Conservation (phyloP, 2,888 invertebrate genomes). For the Cephalotes varians region DNA sequence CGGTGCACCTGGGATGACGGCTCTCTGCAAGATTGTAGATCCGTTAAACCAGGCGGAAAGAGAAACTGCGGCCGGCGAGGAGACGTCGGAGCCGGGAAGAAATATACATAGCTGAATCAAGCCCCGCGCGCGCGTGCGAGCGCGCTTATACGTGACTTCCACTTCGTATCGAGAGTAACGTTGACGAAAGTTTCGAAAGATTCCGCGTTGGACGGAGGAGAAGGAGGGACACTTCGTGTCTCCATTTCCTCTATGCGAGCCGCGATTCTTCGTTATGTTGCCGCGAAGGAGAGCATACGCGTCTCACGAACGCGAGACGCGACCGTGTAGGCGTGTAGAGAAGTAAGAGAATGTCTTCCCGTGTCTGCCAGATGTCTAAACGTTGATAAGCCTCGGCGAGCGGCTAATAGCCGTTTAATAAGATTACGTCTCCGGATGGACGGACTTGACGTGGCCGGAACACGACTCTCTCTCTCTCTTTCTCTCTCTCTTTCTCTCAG, state of each 20-base stretch:
- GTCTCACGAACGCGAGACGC: conserved; percentile 58
- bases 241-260: conserved; percentile 22
- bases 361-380: conserved; percentile 85
- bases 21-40: conserved; percentile 55
- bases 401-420: conserved; percentile 85
- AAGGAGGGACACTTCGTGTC: background rate
- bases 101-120: conserved; percentile 36
- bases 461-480: conserved; percentile 67
- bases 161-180: conserved; percentile 45
- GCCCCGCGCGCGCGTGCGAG: conserved; percentile 7
- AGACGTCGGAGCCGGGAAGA: conserved; percentile 33
- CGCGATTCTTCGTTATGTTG: conserved; percentile 13
- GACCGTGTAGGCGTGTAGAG: conserved; percentile 78
- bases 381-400: conserved; percentile 84
- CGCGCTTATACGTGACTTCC: conserved; percentile 42
- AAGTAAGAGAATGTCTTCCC: conserved; percentile 80
- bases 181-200: conserved; percentile 28
- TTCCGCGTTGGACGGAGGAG: background rate
- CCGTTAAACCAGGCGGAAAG: conserved; percentile 50
- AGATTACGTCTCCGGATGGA: conserved; percentile 84
- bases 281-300: conserved; percentile 55
- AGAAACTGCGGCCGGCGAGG: conserved; percentile 36
- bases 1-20: conserved; percentile 56
- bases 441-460: conserved; percentile 83
- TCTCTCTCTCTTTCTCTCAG: conserved; percentile 4